A percentile compares a stretch with the other conserved stretches of the same genome.
Evolutionary conservation across 1,140 invertebrate species (phyloP).

Genomic region (Hetaerina americana): DNA sequence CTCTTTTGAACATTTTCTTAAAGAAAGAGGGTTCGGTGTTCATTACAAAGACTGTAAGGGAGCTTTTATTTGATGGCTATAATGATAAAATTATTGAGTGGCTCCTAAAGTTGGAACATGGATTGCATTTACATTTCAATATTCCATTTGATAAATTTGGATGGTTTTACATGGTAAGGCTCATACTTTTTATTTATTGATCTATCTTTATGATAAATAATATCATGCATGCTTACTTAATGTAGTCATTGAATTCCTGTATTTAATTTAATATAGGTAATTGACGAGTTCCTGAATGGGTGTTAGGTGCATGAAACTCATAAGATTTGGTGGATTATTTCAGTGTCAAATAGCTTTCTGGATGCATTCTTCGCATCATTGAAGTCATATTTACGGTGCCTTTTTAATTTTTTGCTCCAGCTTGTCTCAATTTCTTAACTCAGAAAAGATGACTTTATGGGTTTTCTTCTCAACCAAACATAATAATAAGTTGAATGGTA

Average conservation of each 20-base stretch:
- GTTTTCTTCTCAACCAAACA: slow-evolving; percentile 6
- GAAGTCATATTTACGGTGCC: no score
- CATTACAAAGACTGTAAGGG: slow-evolving; percentile 44
- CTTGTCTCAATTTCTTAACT: background rate
- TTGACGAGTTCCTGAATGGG: no score
- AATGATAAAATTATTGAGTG: slow-evolving; percentile 49
- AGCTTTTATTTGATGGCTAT: slow-evolving; percentile 64
- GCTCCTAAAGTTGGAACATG: slow-evolving; percentile 36
- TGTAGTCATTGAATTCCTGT: no score
- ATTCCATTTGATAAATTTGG: slow-evolving; percentile 59
- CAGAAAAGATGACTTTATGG: slow-evolving; percentile 3
- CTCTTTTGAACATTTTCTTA: slow-evolving; percentile 29
- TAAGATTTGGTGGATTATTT: no score
- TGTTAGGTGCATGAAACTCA: no score
- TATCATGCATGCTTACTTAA: no score
- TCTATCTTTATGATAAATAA: no score
- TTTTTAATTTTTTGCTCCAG: no score
- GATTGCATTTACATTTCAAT: slow-evolving; percentile 25
- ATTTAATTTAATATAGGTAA: no score
- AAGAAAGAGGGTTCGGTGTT: slow-evolving; percentile 36
- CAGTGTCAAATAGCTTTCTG: no score
- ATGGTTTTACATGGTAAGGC: slow-evolving; percentile 53
- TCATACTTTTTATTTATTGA: background rate
- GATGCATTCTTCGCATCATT: no score
- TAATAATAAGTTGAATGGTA: no score